Percentiles rank a stretch among this genome's conserved stretches.
Evolutionary conservation across 2,888 invertebrate species (phyloP).

Genomic region (Drosophila formosana): DNA sequence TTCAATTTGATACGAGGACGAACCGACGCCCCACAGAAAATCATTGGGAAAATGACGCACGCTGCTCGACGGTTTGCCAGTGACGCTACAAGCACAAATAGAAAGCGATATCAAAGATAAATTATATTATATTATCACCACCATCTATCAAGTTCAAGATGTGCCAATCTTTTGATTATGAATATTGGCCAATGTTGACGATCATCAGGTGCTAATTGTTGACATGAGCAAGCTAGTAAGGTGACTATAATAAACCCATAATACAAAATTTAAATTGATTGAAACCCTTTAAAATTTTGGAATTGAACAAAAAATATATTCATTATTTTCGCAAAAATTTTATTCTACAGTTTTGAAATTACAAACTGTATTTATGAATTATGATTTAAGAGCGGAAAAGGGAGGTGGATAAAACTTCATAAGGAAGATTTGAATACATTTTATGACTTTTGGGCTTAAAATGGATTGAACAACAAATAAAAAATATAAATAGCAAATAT

Average conservation of each 20-base stretch:
- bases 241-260: not conserved
- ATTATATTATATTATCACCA: constrained; percentile 5
- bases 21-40: constrained; percentile 85
- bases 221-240: not conserved
- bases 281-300: too few relatives aligned
- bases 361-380: too few relatives aligned
- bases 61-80: constrained; percentile 41
- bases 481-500: not conserved
- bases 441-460: not conserved
- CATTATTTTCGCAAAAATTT: too few relatives aligned
- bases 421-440: too few relatives aligned
- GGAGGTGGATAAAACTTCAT: too few relatives aligned
- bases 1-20: constrained; percentile 85
- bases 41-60: constrained; percentile 83
- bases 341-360: too few relatives aligned
- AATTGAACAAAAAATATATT: too few relatives aligned
- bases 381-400: too few relatives aligned
- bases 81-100: constrained; percentile 33
- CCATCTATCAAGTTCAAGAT: constrained; percentile 3
- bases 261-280: not conserved
- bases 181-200: constrained; percentile 8
- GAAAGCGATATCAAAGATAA: constrained; percentile 5
- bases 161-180: constrained; percentile 17
- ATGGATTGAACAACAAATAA: not conserved
- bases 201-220: constrained; percentile 39